Evolutionary conservation across 35 echinoderm and acorn worm species (phyloP).

Genomic region (Amphiura filiformis): DNA sequence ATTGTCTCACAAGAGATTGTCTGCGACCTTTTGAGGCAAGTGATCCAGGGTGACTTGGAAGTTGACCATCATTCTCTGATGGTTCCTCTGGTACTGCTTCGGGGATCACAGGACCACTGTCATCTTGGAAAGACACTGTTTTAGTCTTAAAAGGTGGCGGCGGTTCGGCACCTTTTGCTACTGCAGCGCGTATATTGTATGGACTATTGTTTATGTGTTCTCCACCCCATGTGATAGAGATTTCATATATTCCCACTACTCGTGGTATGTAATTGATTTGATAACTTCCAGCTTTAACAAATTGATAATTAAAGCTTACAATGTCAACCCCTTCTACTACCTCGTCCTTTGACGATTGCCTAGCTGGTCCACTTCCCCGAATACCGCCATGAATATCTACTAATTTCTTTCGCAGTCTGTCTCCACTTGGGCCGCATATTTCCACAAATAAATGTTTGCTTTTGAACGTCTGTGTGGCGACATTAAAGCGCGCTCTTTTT

Average conservation of each 20-base stretch:
- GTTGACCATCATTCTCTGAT: background rate
- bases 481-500: conserved; percentile 75
- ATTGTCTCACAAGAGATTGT: conserved; percentile 66
- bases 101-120: background rate
- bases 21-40: conserved; percentile 8
- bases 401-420: conserved; percentile 51
- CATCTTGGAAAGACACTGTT: conserved; percentile 27
- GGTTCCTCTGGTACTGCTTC: background rate
- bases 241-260: conserved; percentile 35
- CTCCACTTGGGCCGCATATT: conserved; percentile 65
- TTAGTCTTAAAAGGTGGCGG: background rate
- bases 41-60: background rate
- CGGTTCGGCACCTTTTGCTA: conserved; percentile 19
- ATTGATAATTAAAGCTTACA: conserved; percentile 74
- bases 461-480: conserved; percentile 52
- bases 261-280: conserved; percentile 80
- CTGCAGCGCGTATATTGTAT: conserved; percentile 47
- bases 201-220: conserved; percentile 92
- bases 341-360: conserved; percentile 22
- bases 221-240: conserved; percentile 79
- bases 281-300: conserved; percentile 70
- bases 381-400: conserved; percentile 24
- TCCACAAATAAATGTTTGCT: conserved; percentile 60
- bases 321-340: conserved; percentile 10
- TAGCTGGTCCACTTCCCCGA: background rate